Evolutionary conservation across 92 coral and sea anemone species (phyloP), one percentile per base, ranked within the genome.

Genomic region (Siderastrea siderea): DNA sequence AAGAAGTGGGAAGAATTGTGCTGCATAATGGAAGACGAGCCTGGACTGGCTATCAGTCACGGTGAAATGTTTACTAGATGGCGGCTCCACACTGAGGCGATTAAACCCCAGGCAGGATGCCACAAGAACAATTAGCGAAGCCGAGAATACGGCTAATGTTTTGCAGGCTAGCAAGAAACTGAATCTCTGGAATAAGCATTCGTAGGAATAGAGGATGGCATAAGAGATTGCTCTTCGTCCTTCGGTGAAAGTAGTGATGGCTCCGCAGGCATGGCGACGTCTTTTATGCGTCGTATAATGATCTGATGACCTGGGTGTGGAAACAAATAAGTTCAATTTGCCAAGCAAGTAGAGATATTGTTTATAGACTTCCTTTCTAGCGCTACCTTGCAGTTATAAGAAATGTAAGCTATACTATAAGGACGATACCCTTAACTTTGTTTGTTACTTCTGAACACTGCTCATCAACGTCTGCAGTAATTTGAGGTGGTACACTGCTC

Each of bases 111-210:
- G 60, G 59, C 88, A 68, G 81, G 83, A 54, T 7, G 55, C 73
- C 11, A 51, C 26, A 54, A 77, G 15, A 26, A 85, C 26, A 2
- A 90, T 19, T 5, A 89, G 5, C 12, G 79, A 59, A 7, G 65
- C n/a, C 11, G 86, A n/a, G 3, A 86, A 13, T 17, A 85, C 83
- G 11, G 77, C 45, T 12, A 46, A 13, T 11, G 82, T 63, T 52
- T 76, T 62, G 65, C 92, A 87, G 51, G 90, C 77, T 16, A 92
- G 45, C 57, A 69, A 50, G 16, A 81, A 64, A 3, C 95, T 93
- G 3, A 79, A 47, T 63, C 81, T 84, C 47, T 89, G 90, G 17
- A 89, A 80, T 43, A 53, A 54, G 50, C 47, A 79, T 71, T 92
- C 87, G 50, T 71, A 85, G 16, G 81, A 45, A 1, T 19, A 13